Percentiles rank a stretch among this genome's conserved stretches.
phyloP scores from a whole-genome alignment of 1,140 invertebrate species.

The Tetramorium simillimum region DNA sequence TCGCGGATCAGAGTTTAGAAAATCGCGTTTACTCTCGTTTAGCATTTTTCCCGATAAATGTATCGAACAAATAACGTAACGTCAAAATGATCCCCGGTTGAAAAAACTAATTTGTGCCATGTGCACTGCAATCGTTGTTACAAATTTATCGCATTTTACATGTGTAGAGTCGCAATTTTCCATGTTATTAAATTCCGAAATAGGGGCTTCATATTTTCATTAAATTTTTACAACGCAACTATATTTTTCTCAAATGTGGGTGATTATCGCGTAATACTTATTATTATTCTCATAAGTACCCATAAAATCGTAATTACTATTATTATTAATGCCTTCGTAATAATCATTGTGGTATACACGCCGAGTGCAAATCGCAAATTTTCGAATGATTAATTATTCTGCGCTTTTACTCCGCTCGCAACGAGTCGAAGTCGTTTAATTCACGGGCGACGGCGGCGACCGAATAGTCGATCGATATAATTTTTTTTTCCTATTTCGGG shows the following conservation, averaged over 20 bases:
- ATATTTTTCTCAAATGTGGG: neutral
- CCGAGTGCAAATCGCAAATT: conserved; percentile 19
- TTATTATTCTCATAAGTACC: conserved; percentile 16
- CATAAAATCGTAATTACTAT: conserved; percentile 22
- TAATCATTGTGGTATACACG: conserved; percentile 25
- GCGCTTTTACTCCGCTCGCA: conserved; percentile 1
- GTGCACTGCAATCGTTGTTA: conserved; percentile 5
- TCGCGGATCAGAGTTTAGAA: neutral
- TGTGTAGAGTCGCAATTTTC: neutral
- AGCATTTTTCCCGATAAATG: neutral
- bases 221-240: neutral
- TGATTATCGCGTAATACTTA: neutral
- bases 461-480: conserved; percentile 47
- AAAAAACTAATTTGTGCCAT: conserved; percentile 17
- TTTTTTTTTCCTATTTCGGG: conserved; percentile 28
- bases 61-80: neutral
- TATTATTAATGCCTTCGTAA: conserved; percentile 38
- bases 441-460: conserved; percentile 3
- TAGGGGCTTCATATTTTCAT: conserved; percentile 8
- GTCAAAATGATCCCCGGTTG: neutral
- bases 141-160: conserved; percentile 1
- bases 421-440: conserved; percentile 34
- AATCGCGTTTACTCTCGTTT: conserved; percentile 21
- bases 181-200: conserved; percentile 25
- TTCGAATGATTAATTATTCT: conserved; percentile 51